Base-by-base conservation (phyloP, 2,888 invertebrate genomes). In the Pycnomerus fuliginosus region DNA sequence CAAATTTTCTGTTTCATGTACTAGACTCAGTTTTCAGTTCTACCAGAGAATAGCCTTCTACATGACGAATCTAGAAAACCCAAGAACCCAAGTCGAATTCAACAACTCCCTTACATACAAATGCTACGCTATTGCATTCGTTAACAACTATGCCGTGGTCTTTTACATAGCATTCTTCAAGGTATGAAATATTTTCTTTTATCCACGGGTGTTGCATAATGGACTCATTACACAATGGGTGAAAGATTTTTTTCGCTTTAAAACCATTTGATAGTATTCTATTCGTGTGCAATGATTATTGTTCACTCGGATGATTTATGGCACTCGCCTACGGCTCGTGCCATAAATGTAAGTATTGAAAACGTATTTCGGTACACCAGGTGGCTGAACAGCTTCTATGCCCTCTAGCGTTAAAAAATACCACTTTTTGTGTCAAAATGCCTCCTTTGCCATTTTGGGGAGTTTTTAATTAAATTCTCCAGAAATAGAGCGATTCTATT, bases 141-240 rank as follows among this genome's bases (percentile, higher is more conserved):
- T 65, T 2, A 71, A 71, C 44, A 68, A 65, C 40, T 74, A 68
- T 46, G 53, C 67, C 7, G 63, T 65, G 2, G 50, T 70, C 27
- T 55, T 68, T 20, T 73, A 72, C 41, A 58, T 65, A 11, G 69
- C 70, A 5, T 71, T 72, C 39, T 50, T 72, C 17, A 71, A 71
- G 58, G 71, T 71, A 53, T 8, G 16, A 13, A 10, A 7, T 7
- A 27, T 27, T 4, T 7, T 20, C 7, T 7, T 20, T 20, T 20
- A 20, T 20, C 20, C 7, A n/a, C n/a, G n/a, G n/a, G n/a, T n/a
- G n/a, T n/a, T n/a, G n/a, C n/a, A n/a, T n/a, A n/a, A n/a, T n/a
- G n/a, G n/a, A n/a, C n/a, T n/a, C n/a, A n/a, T n/a, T n/a, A n/a
- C n/a, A n/a, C n/a, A n/a, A n/a, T n/a, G n/a, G n/a, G n/a, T n/a